Percentiles rank a stretch among this genome's conserved stretches.
Conservation (phyloP, 37 sponge, comb jelly and placozoan species). For the Agelas oroides region DNA sequence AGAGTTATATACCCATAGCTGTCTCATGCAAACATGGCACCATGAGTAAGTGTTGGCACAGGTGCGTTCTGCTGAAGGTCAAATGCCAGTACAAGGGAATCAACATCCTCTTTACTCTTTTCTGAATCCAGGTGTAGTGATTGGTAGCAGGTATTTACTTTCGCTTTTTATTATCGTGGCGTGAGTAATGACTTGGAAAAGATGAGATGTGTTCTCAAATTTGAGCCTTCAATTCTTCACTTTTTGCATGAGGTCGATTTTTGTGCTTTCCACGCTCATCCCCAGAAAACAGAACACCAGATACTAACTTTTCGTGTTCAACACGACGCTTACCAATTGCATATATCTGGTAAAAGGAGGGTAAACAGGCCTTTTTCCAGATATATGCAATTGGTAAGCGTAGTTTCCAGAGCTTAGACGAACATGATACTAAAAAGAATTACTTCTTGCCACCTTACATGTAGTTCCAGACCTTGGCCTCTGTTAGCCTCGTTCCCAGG, state of each 20-base stretch:
- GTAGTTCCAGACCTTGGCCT: not conserved
- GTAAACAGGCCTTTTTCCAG: slow-evolving; percentile 8
- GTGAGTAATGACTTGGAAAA: slow-evolving; percentile 53
- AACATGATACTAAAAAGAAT: slow-evolving; percentile 24
- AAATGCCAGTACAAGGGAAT: slow-evolving; percentile 37
- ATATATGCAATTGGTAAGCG: slow-evolving; percentile 29
- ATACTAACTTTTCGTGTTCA: slow-evolving; percentile 7
- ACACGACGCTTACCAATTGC: slow-evolving; percentile 34
- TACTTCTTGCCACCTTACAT: not conserved
- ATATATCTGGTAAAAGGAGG: slow-evolving; percentile 32
- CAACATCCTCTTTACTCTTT: not conserved
- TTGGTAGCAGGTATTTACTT: slow-evolving; percentile 35
- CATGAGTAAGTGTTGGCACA: too few species aligned
- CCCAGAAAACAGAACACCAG: slow-evolving; percentile 16
- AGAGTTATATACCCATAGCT: too few species aligned
- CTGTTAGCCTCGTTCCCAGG: too few species aligned
- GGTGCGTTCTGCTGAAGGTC: slow-evolving; percentile 61
- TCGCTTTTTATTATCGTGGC: slow-evolving; percentile 18
- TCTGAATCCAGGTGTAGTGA: slow-evolving; percentile 39
- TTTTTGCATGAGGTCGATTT: not conserved
- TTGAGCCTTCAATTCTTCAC: slow-evolving; percentile 19
- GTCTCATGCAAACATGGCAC: too few species aligned
- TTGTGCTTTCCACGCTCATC: slow-evolving; percentile 42
- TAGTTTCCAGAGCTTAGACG: slow-evolving; percentile 3
- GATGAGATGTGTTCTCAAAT: slow-evolving; percentile 45